These are phyloP conservation scores for Meloidogyne exigua DNA, from an alignment of 1,140 invertebrate species.

Conservation along the genomic window DNA sequence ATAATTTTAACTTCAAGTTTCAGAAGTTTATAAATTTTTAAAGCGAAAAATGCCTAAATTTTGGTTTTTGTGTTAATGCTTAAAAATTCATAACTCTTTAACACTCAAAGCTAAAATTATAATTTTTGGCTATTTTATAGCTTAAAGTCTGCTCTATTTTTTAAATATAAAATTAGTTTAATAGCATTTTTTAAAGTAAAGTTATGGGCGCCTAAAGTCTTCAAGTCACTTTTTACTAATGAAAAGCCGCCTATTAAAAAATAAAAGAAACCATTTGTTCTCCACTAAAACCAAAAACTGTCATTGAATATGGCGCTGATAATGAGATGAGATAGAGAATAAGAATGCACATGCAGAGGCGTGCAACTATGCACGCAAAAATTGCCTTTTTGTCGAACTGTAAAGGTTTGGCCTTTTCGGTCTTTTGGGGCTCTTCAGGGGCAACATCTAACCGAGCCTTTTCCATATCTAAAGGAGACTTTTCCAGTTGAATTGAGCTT, in stretches of 20 bases:
- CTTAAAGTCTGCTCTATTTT: no score
- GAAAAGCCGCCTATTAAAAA: no score
- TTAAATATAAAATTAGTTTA: no score
- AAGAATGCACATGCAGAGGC: not conserved
- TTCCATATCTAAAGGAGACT: not conserved
- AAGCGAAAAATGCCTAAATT: no score
- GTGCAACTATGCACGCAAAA: not conserved
- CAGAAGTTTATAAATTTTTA: no score
- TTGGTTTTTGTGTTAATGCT: no score
- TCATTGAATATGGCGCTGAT: constrained; percentile 5
- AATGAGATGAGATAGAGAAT: not conserved
- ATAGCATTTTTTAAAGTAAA: no score
- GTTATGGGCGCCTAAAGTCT: no score
- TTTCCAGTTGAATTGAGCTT: not conserved
- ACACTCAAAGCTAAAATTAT: no score
- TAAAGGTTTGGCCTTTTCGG: not conserved
- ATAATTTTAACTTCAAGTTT: no score
- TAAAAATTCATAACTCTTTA: not conserved
- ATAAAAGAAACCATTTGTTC: constrained; percentile 5
- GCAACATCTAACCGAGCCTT: not conserved
- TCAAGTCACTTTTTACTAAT: no score
- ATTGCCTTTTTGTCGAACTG: not conserved
- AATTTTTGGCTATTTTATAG: no score
- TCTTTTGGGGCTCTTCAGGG: not conserved
- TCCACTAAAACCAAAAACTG: constrained; percentile 17